These are phyloP conservation scores for Percopsis omiscomaycus DNA, from an alignment of 2,797 vertebrate species.

Conservation along the genomic window DNA sequence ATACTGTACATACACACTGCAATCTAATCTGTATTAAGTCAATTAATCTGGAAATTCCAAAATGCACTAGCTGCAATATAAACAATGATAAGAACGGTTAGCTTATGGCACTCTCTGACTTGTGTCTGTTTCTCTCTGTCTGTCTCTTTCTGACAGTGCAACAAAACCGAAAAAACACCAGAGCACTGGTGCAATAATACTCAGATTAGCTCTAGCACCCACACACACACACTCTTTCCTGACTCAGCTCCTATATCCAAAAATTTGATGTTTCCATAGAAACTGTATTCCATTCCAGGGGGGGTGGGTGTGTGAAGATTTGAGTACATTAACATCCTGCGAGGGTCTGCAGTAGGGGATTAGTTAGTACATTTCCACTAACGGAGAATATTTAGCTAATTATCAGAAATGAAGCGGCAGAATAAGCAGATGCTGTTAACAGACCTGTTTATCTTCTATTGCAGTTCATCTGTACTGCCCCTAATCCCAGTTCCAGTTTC, in stretches of 20 bases:
- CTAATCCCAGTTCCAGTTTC: too few relatives aligned
- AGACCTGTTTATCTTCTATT: too few relatives aligned
- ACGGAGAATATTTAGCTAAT: constrained; percentile 2
- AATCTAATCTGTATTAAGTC: too few relatives aligned
- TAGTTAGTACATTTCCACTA: not conserved
- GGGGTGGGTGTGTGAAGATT: constrained; percentile 6
- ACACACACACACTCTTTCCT: constrained; percentile 9
- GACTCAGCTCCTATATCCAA: constrained; percentile 38
- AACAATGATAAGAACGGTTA: too few relatives aligned
- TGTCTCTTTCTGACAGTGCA: too few relatives aligned
- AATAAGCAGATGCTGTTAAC: not conserved
- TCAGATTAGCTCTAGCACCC: constrained; percentile 1
- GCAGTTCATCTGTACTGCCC: too few relatives aligned
- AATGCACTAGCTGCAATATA: too few relatives aligned
- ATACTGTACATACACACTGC: too few relatives aligned
- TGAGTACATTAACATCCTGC: not conserved
- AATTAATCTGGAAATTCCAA: too few relatives aligned
- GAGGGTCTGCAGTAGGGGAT: not conserved
- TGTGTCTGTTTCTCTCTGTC: too few relatives aligned
- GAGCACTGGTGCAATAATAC: not conserved
- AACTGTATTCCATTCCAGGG: constrained; percentile 40
- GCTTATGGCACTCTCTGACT: too few relatives aligned
- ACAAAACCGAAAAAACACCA: not conserved
- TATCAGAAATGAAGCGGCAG: not conserved
- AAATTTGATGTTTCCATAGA: constrained; percentile 53